Conservation (phyloP, 1,140 invertebrate species). For the Drosophila pseudoananassae region DNA sequence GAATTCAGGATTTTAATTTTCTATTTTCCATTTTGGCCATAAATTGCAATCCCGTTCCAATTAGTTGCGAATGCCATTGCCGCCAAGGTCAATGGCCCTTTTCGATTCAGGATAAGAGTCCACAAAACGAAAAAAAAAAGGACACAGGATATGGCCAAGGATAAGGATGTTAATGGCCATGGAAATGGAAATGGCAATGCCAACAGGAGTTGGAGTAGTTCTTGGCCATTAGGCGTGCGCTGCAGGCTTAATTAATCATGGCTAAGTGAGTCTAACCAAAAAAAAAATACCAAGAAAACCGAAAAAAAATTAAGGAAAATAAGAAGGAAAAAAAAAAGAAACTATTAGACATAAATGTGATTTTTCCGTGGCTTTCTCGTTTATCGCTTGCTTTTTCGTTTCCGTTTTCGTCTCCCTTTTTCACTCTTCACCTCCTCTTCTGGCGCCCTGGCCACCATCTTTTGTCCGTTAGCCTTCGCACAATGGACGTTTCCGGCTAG, state of each 20-base stretch:
- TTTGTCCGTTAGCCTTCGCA: slow-evolving; percentile 44
- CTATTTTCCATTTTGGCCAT: slow-evolving; percentile 23
- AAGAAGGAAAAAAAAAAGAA: slow-evolving; percentile 26
- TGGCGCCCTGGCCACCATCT: slow-evolving; percentile 1
- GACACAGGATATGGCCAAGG: slow-evolving; percentile 5
- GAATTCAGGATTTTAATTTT: slow-evolving; percentile 13
- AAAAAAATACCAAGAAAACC: neutral
- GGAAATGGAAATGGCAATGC: slow-evolving; percentile 15
- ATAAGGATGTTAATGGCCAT: slow-evolving; percentile 26
- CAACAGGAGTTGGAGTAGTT: neutral
- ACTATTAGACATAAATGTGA: slow-evolving; percentile 75
- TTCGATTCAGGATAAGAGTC: neutral
- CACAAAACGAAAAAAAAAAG: neutral
- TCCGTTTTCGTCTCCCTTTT: slow-evolving; percentile 8
- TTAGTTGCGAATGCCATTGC: slow-evolving; percentile 27
- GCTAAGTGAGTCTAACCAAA: slow-evolving; percentile 55
- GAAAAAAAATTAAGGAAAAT: neutral
- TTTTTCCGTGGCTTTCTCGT: slow-evolving; percentile 40
- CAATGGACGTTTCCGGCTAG: slow-evolving; percentile 60
- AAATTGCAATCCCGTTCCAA: slow-evolving; percentile 35
- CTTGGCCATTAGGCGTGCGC: slow-evolving; percentile 68
- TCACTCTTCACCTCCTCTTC: neutral
- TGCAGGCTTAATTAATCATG: slow-evolving; percentile 74
- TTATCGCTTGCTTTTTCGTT: slow-evolving; percentile 34
- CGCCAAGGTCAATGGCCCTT: slow-evolving; percentile 48